Conservation (phyloP, 2,888 invertebrate species). For the Apodemia duryi region DNA sequence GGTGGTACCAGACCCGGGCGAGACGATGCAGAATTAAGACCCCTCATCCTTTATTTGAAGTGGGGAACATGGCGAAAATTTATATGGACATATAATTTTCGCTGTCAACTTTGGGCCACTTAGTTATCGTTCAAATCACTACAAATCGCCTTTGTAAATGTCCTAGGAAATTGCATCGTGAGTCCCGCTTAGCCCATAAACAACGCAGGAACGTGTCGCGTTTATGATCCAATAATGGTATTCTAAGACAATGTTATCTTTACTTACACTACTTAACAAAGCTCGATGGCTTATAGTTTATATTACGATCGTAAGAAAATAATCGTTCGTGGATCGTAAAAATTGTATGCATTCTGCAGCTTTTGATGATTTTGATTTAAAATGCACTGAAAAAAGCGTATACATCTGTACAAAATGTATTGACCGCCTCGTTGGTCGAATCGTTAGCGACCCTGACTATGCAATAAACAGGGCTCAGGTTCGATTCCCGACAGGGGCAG, state of each 20-base stretch:
- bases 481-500: no score
- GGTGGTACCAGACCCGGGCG: no score
- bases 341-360: no score
- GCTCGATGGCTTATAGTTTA: neutral
- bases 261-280: constrained; percentile 14
- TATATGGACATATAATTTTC: constrained; percentile 50
- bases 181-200: constrained; percentile 66
- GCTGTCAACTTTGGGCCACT: constrained; percentile 41
- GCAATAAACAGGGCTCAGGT: no score
- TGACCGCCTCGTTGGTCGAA: no score
- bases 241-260: constrained; percentile 47
- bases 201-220: constrained; percentile 55
- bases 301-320: no score
- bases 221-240: constrained; percentile 65
- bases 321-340: no score
- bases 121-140: constrained; percentile 51
- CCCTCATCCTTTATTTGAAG: neutral
- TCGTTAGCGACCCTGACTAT: no score
- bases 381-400: no score
- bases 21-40: no score
- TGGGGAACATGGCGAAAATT: constrained; percentile 29
- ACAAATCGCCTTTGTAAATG: constrained; percentile 64
- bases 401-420: no score
- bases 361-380: no score
- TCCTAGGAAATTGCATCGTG: constrained; percentile 73